Conservation (phyloP, 1,140 invertebrate species). For the Rhynchophorus ferrugineus region DNA sequence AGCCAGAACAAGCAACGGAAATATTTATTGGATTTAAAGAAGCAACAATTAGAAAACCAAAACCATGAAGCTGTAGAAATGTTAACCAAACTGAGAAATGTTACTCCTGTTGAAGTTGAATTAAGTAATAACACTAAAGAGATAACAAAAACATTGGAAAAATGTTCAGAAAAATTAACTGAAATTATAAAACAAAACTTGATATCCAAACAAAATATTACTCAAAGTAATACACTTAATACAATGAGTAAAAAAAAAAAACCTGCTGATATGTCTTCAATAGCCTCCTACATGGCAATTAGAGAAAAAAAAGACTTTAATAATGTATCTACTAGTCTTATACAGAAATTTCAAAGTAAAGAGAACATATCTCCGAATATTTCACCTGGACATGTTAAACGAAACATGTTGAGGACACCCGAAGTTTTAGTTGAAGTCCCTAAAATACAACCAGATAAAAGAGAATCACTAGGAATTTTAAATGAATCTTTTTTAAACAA, state of each 20-base stretch:
- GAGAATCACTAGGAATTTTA: conserved; percentile 1
- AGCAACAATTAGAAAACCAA: conserved; percentile 1
- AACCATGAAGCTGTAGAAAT: conserved; percentile 1
- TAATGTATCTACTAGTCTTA: background rate
- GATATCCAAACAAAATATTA: background rate
- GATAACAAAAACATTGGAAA: conserved; percentile 1
- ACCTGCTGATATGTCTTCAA: background rate
- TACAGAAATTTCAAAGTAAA: background rate
- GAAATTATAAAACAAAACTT: background rate
- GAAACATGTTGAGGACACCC: background rate
- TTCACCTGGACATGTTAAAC: background rate
- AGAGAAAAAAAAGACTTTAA: background rate
- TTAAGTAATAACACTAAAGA: background rate
- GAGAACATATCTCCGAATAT: background rate
- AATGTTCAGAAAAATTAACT: background rate
- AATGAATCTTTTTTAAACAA: background rate
- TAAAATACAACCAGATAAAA: background rate
- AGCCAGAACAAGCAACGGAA: conserved; percentile 3
- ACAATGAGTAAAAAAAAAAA: background rate
- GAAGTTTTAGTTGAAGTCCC: background rate
- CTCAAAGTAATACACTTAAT: background rate
- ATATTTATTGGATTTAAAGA: conserved; percentile 7
- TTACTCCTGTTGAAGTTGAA: conserved; percentile 13
- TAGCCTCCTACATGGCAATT: background rate
- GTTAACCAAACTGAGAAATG: conserved; percentile 2